Conservation (phyloP, 2,888 invertebrate genomes). For the Drosophila greeni region DNA sequence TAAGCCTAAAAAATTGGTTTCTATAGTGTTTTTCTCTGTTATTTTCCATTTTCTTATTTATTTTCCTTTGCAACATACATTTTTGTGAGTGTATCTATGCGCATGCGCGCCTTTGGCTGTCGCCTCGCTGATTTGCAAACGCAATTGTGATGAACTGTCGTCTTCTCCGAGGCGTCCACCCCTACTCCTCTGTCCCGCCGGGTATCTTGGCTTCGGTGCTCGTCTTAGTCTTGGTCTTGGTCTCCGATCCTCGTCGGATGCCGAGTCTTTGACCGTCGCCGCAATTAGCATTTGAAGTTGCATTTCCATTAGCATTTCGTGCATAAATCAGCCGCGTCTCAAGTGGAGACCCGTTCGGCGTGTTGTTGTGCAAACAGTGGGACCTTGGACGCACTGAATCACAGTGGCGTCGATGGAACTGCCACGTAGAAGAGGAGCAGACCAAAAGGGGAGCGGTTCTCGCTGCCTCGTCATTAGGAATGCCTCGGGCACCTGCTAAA, state of each 20-base stretch:
- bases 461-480: conserved; percentile 27
- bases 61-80: too few species aligned
- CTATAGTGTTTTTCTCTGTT: background rate
- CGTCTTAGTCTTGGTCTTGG: conserved; percentile 10
- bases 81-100: conserved; percentile 10
- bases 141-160: conserved; percentile 69
- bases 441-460: conserved; percentile 5
- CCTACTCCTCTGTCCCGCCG: background rate
- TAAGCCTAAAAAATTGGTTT: too few species aligned
- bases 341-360: conserved; percentile 23
- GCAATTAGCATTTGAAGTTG: conserved; percentile 74
- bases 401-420: conserved; percentile 11
- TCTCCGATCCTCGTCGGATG: conserved; percentile 33
- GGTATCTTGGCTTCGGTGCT: conserved; percentile 3
- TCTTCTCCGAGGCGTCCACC: conserved; percentile 7
- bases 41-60: background rate
- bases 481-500: conserved; percentile 38
- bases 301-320: conserved; percentile 67
- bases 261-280: conserved; percentile 68
- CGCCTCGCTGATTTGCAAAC: conserved; percentile 57
- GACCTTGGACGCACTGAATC: conserved; percentile 39
- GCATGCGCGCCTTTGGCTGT: conserved; percentile 44
- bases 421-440: conserved; percentile 11
- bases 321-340: conserved; percentile 62
- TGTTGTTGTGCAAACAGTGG: conserved; percentile 43